Evolutionary conservation across 2,113 vertebrate genomes (phyloP), one percentile per base, ranked within the genome.

Genomic region (Odontesthes bonariensis): DNA sequence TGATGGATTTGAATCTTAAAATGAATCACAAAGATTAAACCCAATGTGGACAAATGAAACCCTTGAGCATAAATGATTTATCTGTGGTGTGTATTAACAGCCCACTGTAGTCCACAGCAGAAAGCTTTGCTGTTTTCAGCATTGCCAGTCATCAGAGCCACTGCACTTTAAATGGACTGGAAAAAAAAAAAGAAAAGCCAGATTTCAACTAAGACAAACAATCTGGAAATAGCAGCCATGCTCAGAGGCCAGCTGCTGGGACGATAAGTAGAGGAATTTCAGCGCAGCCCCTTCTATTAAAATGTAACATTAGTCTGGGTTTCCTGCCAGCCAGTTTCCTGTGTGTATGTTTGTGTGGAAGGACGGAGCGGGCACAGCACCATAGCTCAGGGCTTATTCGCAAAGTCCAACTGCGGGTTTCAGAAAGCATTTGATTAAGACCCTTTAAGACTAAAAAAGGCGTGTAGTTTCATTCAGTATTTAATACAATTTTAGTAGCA

Each of bases 301-400:
- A 80, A 77, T 55, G 84, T 73, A 89, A 86, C 86, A 78, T 69
- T 65, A 79, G 71, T 78, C 79, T 71, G 64, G 62, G 59, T 83
- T 89, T 91, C 86, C 89, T 91, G 86, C 81, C 35, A 38, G 70
- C 69, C 71, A 31, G 69, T 57, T 89, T 90, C 87, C 87, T 85
- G 75, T 68, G 52, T 49, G 53, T 64, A 16, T 69, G 47, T 61
- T 2, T 38, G 31, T 1, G 6, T 38, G 27, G 35, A 38, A 38
- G 10, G 10, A 38, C 33, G 23, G 51, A 61, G 53, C 9, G 40
- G 65, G 52, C 64, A 10, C 19, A 42, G n/a, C 2, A 1, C 3
- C 11, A 35, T 0, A 5, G 16, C 56, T 38, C 61, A 66, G 8
- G 10, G n/a, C 32, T 61, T 22, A 49, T 20, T 32, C 19, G 22